Percentiles rank a stretch among this genome's conserved stretches.
Conservation (phyloP, 1,140 invertebrate species). For the Lycorma delicatula region DNA sequence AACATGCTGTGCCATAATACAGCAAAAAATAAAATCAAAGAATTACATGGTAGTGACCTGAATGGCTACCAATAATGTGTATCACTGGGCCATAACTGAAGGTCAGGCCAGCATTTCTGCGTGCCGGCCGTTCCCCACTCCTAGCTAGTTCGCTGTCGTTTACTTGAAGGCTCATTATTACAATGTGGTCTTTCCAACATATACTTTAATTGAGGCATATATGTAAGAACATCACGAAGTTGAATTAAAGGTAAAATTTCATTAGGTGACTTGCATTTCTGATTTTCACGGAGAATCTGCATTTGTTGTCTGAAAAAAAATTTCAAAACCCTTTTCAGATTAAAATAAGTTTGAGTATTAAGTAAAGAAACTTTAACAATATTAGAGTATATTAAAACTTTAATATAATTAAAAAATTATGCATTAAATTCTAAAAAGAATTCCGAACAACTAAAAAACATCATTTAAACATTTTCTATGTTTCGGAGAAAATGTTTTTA, state of each 20-base stretch:
- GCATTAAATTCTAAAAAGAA: conserved; percentile 1
- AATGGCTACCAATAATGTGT: no score
- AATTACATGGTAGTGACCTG: no score
- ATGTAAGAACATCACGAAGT: conserved; percentile 69
- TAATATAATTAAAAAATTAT: conserved; percentile 14
- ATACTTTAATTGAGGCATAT: conserved; percentile 70
- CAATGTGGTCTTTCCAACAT: conserved; percentile 31
- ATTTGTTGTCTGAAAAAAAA: conserved; percentile 54
- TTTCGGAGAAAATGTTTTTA: no score
- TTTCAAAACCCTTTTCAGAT: background rate
- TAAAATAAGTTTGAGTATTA: no score
- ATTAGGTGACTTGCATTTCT: conserved; percentile 55
- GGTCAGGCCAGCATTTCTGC: no score
- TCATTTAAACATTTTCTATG: no score
- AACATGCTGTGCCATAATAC: no score
- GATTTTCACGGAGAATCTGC: conserved; percentile 60
- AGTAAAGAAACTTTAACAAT: conserved; percentile 9
- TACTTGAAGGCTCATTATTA: conserved; percentile 42
- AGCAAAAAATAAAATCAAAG: no score
- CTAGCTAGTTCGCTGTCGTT: conserved; percentile 53
- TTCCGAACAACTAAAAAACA: no score
- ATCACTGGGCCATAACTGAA: no score
- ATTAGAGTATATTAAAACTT: background rate
- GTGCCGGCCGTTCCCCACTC: conserved; percentile 45
- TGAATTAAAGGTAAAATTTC: conserved; percentile 61